Evolutionary conservation across 2,888 invertebrate genomes (phyloP).

Genomic region (Cantharis lateralis): DNA sequence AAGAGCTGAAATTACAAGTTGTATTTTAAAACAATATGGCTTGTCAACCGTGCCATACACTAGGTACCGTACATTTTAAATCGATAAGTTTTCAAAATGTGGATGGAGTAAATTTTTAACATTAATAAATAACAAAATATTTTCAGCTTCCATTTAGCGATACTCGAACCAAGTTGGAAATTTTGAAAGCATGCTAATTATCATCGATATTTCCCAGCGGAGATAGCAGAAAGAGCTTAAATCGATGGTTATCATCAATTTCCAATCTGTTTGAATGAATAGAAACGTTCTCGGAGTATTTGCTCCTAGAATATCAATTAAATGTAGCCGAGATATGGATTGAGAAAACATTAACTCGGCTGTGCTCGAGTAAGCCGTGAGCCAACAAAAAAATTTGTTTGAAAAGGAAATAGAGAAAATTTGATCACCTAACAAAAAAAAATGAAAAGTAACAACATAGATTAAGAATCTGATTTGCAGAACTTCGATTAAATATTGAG

Average conservation of each 20-base stretch:
- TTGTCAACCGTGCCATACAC: neutral
- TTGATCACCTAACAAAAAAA: neutral
- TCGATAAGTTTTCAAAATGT: too few relatives aligned
- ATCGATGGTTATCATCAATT: slow-evolving; percentile 15
- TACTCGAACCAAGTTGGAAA: neutral
- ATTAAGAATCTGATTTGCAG: slow-evolving; percentile 9
- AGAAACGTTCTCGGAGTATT: slow-evolving; percentile 5
- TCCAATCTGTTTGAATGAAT: slow-evolving; percentile 24
- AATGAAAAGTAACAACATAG: neutral
- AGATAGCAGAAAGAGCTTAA: neutral
- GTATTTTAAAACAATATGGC: neutral
- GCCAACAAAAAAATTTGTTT: neutral
- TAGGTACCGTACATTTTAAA: too few relatives aligned
- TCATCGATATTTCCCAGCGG: neutral
- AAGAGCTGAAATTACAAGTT: neutral
- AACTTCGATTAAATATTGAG: slow-evolving; percentile 37
- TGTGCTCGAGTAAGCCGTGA: neutral
- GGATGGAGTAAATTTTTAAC: neutral
- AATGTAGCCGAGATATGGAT: neutral
- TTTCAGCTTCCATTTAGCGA: neutral
- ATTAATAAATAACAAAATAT: neutral
- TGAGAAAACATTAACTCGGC: slow-evolving; percentile 8
- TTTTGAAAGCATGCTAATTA: neutral
- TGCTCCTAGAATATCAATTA: slow-evolving; percentile 15
- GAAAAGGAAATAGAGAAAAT: neutral